phyloP scores from a whole-genome alignment of 2,797 vertebrate species.

The Neosalanx taihuensis region DNA sequence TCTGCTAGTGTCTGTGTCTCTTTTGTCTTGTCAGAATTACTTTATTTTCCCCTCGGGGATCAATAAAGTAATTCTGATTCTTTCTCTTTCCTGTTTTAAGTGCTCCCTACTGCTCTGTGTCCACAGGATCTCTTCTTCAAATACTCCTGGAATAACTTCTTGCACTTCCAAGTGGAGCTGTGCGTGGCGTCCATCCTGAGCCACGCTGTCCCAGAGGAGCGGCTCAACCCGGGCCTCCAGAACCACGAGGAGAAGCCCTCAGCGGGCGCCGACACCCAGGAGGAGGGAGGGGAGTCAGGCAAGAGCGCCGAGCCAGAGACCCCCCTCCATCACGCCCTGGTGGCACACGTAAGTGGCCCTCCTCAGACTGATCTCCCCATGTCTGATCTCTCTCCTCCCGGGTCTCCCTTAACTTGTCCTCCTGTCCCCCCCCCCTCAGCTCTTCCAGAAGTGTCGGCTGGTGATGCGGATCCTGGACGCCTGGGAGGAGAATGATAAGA shows the following conservation, averaged over 20 bases:
- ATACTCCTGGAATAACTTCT: constrained; percentile 98
- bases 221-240: constrained; percentile 59
- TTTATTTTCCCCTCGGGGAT: too few relatives aligned
- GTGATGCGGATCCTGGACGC: constrained; percentile 94
- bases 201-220: constrained; percentile 74
- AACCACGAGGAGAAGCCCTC: constrained; percentile 68
- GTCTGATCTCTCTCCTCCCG: background rate
- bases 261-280: constrained; percentile 36
- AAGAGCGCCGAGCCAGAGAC: constrained; percentile 49
- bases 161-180: constrained; percentile 98
- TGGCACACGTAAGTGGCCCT: constrained; percentile 82
- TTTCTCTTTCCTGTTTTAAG: background rate
- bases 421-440: constrained; percentile 64
- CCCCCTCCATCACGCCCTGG: constrained; percentile 74
- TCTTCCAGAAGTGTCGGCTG: constrained; percentile 92
- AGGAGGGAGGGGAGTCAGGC: constrained; percentile 33
- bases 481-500: constrained; percentile 96
- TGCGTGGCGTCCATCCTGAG: constrained; percentile 90
- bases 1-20: background rate
- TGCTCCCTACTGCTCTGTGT: background rate
- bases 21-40: background rate
- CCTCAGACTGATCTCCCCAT: background rate
- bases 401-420: background rate
- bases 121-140: constrained; percentile 95
- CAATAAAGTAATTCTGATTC: too few relatives aligned